A percentile compares a stretch with the other conserved stretches of the same genome.
phyloP scores from a whole-genome alignment of 2,888 invertebrate genomes.

The Callyntrura sp. region DNA sequence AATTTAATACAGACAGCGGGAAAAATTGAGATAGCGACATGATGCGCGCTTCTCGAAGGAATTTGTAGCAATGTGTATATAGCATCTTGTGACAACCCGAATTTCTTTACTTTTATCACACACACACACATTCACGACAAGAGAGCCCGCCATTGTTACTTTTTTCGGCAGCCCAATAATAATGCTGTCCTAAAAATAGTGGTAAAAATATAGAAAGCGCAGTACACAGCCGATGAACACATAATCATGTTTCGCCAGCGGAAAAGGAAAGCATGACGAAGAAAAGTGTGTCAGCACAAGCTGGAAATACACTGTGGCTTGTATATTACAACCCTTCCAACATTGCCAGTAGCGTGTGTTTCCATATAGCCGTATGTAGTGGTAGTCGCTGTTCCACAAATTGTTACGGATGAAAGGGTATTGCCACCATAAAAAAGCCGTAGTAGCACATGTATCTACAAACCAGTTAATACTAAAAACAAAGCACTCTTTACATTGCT shows the following conservation, averaged over 20 bases:
- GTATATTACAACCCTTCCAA: not conserved
- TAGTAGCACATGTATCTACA: too few relatives aligned
- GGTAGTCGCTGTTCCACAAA: not conserved
- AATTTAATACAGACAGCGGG: not conserved
- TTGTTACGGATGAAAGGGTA: not conserved
- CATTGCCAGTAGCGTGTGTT: constrained; percentile 26
- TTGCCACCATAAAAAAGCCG: not conserved
- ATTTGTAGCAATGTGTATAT: not conserved
- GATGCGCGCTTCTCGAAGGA: constrained; percentile 13
- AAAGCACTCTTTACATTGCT: not conserved
- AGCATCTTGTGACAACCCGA: constrained; percentile 1
- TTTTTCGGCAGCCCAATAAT: not conserved
- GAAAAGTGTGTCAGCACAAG: constrained; percentile 72
- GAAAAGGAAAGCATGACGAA: constrained; percentile 61
- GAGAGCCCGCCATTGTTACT: not conserved
- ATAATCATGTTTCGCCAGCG: constrained; percentile 38
- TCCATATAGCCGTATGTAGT: too few relatives aligned
- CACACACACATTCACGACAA: too few relatives aligned
- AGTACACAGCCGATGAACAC: not conserved
- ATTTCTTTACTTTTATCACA: constrained; percentile 2
- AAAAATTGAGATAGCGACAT: constrained; percentile 52
- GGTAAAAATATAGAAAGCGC: constrained; percentile 7
- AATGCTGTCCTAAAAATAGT: not conserved
- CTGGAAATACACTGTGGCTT: not conserved
- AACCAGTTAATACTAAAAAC: not conserved